These are phyloP conservation scores for Elephas maximus DNA, from an alignment of 2,113 vertebrate species.

Conservation along the genomic window DNA sequence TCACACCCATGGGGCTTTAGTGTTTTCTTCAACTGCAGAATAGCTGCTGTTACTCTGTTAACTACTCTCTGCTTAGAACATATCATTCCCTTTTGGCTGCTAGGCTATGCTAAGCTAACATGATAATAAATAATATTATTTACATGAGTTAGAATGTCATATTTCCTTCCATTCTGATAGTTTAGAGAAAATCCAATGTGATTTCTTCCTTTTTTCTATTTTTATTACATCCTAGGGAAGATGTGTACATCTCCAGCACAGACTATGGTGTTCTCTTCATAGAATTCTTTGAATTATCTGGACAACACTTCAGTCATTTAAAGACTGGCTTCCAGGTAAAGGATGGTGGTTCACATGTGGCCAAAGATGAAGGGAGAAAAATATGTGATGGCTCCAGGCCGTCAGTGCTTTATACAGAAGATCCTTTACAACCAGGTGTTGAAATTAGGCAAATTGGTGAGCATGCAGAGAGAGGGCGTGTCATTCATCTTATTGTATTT, in stretches of 20 bases:
- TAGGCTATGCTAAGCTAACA: neutral
- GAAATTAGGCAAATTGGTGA: conserved; percentile 55
- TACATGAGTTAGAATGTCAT: neutral
- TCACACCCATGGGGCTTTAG: neutral
- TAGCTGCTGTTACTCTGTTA: neutral
- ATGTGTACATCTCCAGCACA: conserved; percentile 95
- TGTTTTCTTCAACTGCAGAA: neutral
- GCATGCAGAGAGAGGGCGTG: neutral
- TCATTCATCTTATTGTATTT: neutral
- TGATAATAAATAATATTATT: neutral
- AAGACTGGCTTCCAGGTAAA: conserved; percentile 99
- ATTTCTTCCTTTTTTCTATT: conserved; percentile 65
- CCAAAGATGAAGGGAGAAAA: conserved; percentile 98
- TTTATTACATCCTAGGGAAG: conserved; percentile 96
- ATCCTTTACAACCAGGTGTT: conserved; percentile 97
- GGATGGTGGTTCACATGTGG: conserved; percentile 98
- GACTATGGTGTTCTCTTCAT: conserved; percentile 99
- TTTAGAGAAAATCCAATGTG: conserved; percentile 22
- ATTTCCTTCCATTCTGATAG: neutral
- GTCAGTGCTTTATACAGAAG: conserved; percentile 99
- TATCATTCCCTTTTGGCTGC: accelerated
- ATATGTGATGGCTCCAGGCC: conserved; percentile 98
- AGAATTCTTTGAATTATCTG: conserved; percentile 99
- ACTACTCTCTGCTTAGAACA: neutral
- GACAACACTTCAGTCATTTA: conserved; percentile 98